These are phyloP conservation scores for Tipula unca DNA, from an alignment of 2,888 invertebrate species.

Conservation along the genomic window DNA sequence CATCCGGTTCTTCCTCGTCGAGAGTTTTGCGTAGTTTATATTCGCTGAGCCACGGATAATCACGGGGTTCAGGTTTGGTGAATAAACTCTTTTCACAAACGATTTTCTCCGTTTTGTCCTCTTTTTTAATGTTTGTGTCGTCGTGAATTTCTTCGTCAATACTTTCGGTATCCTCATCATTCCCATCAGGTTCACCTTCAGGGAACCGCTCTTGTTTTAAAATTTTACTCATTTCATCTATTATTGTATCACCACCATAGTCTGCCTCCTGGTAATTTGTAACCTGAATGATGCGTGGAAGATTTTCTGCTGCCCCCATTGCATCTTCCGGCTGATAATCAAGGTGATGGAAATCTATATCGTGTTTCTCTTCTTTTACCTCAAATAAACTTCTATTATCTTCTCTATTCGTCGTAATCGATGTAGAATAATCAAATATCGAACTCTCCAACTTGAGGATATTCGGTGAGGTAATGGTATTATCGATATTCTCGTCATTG, in stretches of 20 bases:
- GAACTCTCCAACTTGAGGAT: background rate
- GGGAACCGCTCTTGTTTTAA: background rate
- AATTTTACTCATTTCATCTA: background rate
- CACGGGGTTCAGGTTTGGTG: constrained; percentile 34
- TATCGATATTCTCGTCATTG: background rate
- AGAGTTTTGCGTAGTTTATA: background rate
- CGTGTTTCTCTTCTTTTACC: background rate
- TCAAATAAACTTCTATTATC: background rate
- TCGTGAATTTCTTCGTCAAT: background rate
- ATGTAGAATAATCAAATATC: background rate
- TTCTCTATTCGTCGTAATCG: background rate
- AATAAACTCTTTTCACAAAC: constrained; percentile 39
- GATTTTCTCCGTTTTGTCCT: constrained; percentile 27
- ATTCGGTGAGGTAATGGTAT: background rate
- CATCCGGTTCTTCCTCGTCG: constrained; percentile 22
- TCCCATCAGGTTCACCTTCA: background rate
- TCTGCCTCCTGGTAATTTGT: constrained; percentile 37
- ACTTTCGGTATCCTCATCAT: constrained; percentile 28
- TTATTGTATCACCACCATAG: constrained; percentile 20
- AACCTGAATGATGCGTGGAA: constrained; percentile 38
- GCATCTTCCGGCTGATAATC: background rate
- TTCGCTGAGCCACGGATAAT: constrained; percentile 43
- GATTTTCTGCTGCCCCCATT: constrained; percentile 14
- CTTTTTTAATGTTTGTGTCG: background rate
- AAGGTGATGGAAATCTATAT: background rate